Conservation (phyloP, 1,140 invertebrate species). For the Musca vetustissima region DNA sequence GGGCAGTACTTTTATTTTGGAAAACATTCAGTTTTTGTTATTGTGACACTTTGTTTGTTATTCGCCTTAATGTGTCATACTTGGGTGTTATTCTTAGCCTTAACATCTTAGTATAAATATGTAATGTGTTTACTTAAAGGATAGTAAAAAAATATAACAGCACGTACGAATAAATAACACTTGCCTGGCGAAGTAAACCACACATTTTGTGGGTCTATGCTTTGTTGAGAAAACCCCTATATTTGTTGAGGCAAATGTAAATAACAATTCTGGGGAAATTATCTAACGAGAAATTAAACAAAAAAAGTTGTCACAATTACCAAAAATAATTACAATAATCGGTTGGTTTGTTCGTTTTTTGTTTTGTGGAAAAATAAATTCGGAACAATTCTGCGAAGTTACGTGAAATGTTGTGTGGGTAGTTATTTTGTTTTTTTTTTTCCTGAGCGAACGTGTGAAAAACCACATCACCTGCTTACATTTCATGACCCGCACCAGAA, state of each 20-base stretch:
- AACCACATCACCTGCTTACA: constrained; percentile 6
- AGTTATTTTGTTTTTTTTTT: too few species aligned
- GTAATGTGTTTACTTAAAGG: neutral
- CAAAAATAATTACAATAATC: too few species aligned
- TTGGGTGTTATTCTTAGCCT: neutral
- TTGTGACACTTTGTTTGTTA: too few species aligned
- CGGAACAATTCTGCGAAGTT: too few species aligned
- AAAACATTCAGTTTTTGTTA: too few species aligned
- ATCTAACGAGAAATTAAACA: neutral
- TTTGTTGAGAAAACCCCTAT: neutral
- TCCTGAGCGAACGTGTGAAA: constrained; percentile 10
- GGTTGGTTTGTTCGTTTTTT: too few species aligned
- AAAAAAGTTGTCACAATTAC: too few species aligned
- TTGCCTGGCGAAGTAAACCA: too few species aligned
- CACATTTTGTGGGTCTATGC: neutral
- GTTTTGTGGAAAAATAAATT: too few species aligned
- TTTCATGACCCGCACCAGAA: neutral
- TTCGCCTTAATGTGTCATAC: too few species aligned
- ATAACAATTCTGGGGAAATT: constrained; percentile 3
- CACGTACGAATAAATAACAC: constrained; percentile 4
- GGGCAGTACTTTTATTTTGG: too few species aligned
- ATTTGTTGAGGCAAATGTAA: constrained; percentile 1
- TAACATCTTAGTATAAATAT: constrained; percentile 11
- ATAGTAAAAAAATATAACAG: neutral
- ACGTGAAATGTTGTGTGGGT: too few species aligned